phyloP scores from a whole-genome alignment of 2,797 vertebrate species.

The Tinamus major region DNA sequence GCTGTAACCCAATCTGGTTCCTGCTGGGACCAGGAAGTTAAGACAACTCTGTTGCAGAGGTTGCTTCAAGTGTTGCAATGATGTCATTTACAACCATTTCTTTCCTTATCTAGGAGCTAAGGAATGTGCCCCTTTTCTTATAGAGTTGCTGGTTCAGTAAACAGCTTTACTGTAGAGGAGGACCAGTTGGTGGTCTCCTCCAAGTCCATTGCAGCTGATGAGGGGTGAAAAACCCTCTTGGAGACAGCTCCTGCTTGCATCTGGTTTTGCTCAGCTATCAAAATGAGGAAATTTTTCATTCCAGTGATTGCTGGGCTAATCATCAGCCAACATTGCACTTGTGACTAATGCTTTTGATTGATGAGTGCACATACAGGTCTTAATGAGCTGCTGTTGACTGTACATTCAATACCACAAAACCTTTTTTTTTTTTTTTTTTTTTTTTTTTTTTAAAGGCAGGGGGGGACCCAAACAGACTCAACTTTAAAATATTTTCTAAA shows the following conservation, averaged over 20 bases:
- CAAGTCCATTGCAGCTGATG: background rate
- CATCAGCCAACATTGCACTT: accelerated
- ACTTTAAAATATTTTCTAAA: conserved; percentile 15
- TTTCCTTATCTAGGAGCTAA: background rate
- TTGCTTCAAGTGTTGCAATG: background rate
- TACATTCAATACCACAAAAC: background rate
- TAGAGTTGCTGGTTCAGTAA: background rate
- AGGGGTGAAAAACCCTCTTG: background rate
- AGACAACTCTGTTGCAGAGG: background rate
- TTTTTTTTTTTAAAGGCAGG: background rate
- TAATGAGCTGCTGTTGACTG: conserved; percentile 59
- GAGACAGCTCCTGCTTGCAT: background rate
- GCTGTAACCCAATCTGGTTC: conserved; percentile 38
- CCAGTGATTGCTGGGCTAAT: background rate
- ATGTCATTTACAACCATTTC: background rate
- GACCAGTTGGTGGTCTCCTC: background rate
- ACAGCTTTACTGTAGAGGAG: background rate
- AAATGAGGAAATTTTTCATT: background rate
- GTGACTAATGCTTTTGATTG: background rate
- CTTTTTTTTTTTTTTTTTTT: no score
- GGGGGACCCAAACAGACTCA: background rate
- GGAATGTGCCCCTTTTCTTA: background rate
- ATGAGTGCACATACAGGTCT: conserved; percentile 48
- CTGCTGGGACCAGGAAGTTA: conserved; percentile 1
- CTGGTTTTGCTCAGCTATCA: conserved; percentile 33